Base-by-base conservation (phyloP, 2,888 invertebrate species). In the Dendrolimus pini region DNA sequence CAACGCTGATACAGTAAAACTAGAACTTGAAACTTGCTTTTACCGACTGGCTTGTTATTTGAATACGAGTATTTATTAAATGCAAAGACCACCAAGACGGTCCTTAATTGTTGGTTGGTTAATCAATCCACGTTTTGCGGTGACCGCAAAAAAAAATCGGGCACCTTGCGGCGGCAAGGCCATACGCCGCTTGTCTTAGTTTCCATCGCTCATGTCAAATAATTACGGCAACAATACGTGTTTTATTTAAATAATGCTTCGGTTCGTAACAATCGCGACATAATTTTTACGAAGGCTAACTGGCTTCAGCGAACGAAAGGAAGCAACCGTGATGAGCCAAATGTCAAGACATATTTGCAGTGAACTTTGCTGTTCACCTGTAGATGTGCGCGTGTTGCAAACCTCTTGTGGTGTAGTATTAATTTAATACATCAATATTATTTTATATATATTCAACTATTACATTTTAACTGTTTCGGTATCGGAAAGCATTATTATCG, bases 131-230 rank as follows among this genome's bases (percentile, higher is more conserved):
- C 82, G 82, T 83, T 82, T 76, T 77, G 73, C 70, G 66, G 63
- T 78, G 82, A 83, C 85, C 85, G 83, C 85, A 86, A 85, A 85
- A 83, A 75, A 78, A 83, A 81, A 81, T 75, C 78, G 80, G 75
- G 80, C 85, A 83, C 83, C 83, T 85, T 78, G 85, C 77, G 59
- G 65, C 65, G 60, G 69, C 87, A 81, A 86, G 87, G 87, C 72
- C 85, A 69, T 63, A 66, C 62, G 67, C 69, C 60, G 64, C 76
- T 77, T 81, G 81, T 78, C 78, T 80, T 75, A 75, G 77, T 77
- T 76, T 75, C 80, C 76, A 81, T 81, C 77, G 77, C 72, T 75
- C 79, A 78, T 75, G 73, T 77, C 73, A 71, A 73, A 74, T 74
- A 75, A 80, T 77, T 79, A 79, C 71, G 68, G 65, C 67, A 77